Conservation (phyloP, 35 echinoderm and acorn worm species). For the Apostichopus japonicus region DNA sequence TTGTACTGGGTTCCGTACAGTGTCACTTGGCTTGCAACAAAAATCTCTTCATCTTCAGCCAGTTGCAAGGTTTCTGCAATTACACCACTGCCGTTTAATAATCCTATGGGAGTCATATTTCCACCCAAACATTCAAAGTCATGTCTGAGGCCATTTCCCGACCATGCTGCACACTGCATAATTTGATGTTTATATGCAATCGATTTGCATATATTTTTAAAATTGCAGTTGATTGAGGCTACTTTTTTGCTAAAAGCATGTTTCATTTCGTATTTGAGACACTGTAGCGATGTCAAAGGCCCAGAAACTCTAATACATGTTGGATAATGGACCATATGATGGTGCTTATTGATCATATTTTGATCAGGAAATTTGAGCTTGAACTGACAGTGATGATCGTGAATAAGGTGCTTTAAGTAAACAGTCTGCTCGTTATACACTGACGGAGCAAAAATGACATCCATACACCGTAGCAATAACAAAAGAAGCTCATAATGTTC, state of each 20-base stretch:
- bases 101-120: too few species aligned
- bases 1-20: slow-evolving; percentile 31
- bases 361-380: slow-evolving; percentile 51
- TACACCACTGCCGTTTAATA: too few species aligned
- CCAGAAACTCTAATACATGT: slow-evolving; percentile 58
- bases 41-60: too few species aligned
- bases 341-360: slow-evolving; percentile 75
- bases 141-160: slow-evolving; percentile 15
- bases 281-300: slow-evolving; percentile 44
- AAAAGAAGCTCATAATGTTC: slow-evolving; percentile 62
- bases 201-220: slow-evolving; percentile 69
- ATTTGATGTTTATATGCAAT: slow-evolving; percentile 64
- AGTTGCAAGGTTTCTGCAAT: too few species aligned
- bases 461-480: slow-evolving; percentile 64
- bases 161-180: slow-evolving; percentile 57
- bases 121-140: slow-evolving; percentile 56
- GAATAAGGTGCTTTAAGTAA: slow-evolving; percentile 69
- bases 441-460: slow-evolving; percentile 65
- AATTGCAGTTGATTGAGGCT: slow-evolving; percentile 63
- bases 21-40: slow-evolving; percentile 34
- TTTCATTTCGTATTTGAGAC: slow-evolving; percentile 68
- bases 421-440: slow-evolving; percentile 30
- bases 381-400: slow-evolving; percentile 73
- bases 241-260: slow-evolving; percentile 67
- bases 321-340: slow-evolving; percentile 71